phyloP scores from a whole-genome alignment of 2,113 vertebrate species.

The Oncorhynchus kisutch region DNA sequence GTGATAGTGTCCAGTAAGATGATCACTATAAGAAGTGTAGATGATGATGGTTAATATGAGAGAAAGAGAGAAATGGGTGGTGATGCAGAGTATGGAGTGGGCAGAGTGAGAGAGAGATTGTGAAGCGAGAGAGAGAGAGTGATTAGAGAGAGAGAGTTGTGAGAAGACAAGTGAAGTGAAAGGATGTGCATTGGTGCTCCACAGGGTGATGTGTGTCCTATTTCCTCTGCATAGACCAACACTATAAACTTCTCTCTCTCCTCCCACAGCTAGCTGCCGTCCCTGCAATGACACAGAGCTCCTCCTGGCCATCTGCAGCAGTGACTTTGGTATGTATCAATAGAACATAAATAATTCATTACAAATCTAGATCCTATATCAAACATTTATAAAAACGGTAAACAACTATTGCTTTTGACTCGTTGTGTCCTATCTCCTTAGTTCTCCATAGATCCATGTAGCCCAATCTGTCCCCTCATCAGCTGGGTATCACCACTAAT shows the following conservation, averaged over 20 bases:
- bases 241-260: background rate
- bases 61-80: background rate
- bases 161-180: background rate
- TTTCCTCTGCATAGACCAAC: too few species aligned
- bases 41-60: background rate
- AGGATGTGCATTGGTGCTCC: background rate
- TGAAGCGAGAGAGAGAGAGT: too few species aligned
- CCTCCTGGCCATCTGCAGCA: conserved; percentile 81
- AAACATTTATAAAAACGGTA: too few species aligned
- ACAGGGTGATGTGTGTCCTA: too few species aligned
- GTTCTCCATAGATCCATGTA: background rate
- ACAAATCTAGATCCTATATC: too few species aligned
- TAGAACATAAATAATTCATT: background rate
- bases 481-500: conserved; percentile 1
- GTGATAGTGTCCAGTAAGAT: too few species aligned
- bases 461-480: too few species aligned
- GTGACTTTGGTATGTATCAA: conserved; percentile 78
- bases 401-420: too few species aligned
- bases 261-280: conserved; percentile 68
- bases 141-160: background rate
- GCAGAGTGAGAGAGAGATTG: background rate
- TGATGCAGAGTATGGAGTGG: background rate
- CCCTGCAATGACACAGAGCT: conserved; percentile 78
- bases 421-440: too few species aligned
- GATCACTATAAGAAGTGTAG: too few species aligned